A percentile compares a stretch with the other conserved stretches of the same genome.
These are phyloP conservation scores for Amphilophus citrinellus DNA, from an alignment of 2,113 vertebrate genomes.

Conservation along the genomic window DNA sequence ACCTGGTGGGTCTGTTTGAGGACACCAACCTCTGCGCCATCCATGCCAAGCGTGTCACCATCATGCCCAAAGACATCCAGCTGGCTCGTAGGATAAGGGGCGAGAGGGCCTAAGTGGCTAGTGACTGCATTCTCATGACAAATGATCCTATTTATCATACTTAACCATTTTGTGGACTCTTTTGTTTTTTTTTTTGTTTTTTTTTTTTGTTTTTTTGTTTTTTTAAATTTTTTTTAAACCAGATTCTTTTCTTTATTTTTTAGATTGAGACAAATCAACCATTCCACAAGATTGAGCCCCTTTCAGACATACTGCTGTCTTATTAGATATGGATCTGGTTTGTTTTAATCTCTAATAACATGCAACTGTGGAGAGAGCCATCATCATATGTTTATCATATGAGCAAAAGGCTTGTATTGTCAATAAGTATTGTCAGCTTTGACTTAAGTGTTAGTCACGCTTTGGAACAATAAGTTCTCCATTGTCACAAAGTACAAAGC, in stretches of 20 bases:
- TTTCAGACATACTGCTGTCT: neutral
- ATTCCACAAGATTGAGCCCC: conserved; percentile 66
- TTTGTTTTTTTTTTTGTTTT: conserved; percentile 62
- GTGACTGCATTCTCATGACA: neutral
- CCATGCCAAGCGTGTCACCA: conserved; percentile 84
- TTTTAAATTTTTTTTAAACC: conserved; percentile 60
- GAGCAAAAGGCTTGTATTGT: neutral
- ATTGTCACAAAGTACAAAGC: neutral
- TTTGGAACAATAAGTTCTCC: neutral
- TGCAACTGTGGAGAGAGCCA: neutral
- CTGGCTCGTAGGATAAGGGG: conserved; percentile 87
- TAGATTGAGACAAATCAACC: conserved; percentile 66
- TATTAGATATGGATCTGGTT: neutral
- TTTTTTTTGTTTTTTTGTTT: no score
- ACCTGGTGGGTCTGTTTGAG: conserved; percentile 84
- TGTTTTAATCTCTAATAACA: neutral
- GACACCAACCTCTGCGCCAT: conserved; percentile 85
- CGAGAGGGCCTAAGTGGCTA: conserved; percentile 77
- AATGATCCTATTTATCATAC: conserved; percentile 75
- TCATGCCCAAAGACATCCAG: conserved; percentile 88
- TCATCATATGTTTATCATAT: accelerated
- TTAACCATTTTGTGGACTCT: conserved; percentile 76
- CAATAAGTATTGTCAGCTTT: neutral
- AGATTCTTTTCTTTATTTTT: conserved; percentile 52
- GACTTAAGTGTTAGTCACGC: neutral